Percentiles rank a stretch among this genome's conserved stretches.
Evolutionary conservation across 2,113 vertebrate genomes (phyloP).

Genomic region (Seriola rivoliana): DNA sequence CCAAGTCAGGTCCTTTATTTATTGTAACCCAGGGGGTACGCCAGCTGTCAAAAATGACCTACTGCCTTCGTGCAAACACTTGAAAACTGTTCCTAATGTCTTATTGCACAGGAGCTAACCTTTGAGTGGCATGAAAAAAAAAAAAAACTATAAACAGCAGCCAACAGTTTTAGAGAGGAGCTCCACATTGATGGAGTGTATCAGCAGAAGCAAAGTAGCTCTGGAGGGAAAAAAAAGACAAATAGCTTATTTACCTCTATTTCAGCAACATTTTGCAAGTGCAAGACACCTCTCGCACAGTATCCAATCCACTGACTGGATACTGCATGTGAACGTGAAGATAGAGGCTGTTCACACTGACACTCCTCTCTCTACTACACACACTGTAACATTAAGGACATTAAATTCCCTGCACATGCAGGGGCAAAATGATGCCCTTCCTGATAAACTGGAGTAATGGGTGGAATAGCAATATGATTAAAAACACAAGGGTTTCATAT

Average conservation of each 20-base stretch:
- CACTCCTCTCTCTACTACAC: background rate
- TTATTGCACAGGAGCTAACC: background rate
- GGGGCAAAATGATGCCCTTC: background rate
- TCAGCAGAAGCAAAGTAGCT: slow-evolving; percentile 11
- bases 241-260: background rate
- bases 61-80: background rate
- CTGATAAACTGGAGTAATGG: background rate
- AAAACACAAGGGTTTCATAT: slow-evolving; percentile 12
- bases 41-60: background rate
- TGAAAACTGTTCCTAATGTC: background rate
- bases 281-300: background rate
- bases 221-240: background rate
- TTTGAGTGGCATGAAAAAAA: slow-evolving; percentile 3
- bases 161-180: background rate
- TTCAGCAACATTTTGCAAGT: slow-evolving; percentile 24
- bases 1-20: slow-evolving; percentile 5
- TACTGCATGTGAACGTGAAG: slow-evolving; percentile 3
- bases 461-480: background rate
- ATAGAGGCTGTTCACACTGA: background rate
- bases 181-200: slow-evolving; percentile 11
- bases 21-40: background rate
- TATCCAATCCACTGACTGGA: background rate
- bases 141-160: background rate
- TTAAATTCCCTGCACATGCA: background rate
- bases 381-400: background rate